These are phyloP conservation scores for Columba guinea DNA, from an alignment of 2,797 vertebrate species.

Conservation along the genomic window DNA sequence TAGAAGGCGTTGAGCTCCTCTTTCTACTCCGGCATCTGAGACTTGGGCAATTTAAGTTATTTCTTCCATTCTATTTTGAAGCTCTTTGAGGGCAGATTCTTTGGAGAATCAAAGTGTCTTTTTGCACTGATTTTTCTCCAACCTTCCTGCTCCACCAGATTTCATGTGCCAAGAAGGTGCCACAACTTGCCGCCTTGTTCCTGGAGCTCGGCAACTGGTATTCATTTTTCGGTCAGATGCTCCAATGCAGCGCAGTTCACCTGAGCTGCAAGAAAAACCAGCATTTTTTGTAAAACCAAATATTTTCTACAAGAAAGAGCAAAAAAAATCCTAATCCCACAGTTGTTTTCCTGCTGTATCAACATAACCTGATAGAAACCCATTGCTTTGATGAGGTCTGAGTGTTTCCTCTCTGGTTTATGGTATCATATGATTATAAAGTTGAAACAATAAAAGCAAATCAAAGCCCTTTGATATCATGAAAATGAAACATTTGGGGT, in stretches of 20 bases:
- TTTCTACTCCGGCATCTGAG: neutral
- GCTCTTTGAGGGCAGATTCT: neutral
- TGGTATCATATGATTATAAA: neutral
- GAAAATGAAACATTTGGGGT: constrained; percentile 2
- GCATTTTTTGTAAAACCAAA: neutral
- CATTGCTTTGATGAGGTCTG: constrained; percentile 35
- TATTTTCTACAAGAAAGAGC: neutral
- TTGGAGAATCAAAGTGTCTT: neutral
- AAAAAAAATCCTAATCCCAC: fast-evolving
- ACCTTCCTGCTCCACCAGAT: too few species aligned
- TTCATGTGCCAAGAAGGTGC: neutral
- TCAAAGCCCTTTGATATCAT: constrained; percentile 41
- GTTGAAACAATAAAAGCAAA: constrained; percentile 52
- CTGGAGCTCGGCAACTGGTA: neutral
- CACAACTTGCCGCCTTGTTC: neutral
- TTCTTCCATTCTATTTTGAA: neutral
- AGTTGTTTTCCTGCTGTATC: neutral
- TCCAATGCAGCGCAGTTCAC: neutral
- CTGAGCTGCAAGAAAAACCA: neutral
- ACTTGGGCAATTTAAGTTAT: neutral
- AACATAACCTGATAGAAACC: neutral
- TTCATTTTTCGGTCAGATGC: neutral
- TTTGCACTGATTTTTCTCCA: too few species aligned
- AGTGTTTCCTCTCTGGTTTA: neutral
- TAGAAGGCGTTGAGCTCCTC: neutral